Percentiles rank a stretch among this genome's conserved stretches.
phyloP scores from a whole-genome alignment of 2,797 vertebrate species.

The Vultur gryphus region DNA sequence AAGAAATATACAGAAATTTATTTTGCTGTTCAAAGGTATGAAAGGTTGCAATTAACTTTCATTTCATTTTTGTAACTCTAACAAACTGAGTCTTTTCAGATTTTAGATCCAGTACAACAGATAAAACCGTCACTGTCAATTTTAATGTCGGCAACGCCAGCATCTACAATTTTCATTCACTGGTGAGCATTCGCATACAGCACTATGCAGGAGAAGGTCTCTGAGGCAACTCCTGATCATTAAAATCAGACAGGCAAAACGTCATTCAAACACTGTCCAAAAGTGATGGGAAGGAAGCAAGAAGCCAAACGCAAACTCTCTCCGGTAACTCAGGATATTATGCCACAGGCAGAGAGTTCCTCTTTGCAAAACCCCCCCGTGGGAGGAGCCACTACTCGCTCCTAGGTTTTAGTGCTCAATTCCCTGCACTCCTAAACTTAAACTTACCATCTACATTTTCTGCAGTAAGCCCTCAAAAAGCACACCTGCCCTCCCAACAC shows the following conservation, averaged over 20 bases:
- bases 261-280: not conserved
- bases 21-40: not conserved
- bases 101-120: not conserved
- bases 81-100: not conserved
- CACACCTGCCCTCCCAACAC: not conserved
- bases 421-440: not conserved
- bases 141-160: not conserved
- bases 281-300: not conserved
- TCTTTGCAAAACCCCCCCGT: not conserved
- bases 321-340: not conserved
- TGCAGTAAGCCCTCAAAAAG: not conserved
- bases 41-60: not conserved
- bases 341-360: not conserved
- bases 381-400: not conserved
- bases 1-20: not conserved
- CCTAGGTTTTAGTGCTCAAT: not conserved
- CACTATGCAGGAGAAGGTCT: not conserved
- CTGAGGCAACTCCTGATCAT: not conserved
- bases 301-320: not conserved
- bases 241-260: not conserved
- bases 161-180: not conserved
- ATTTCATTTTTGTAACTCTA: not conserved
- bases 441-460: fast-evolving
- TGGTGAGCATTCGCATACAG: not conserved
- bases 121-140: not conserved